Evolutionary conservation across 1,140 invertebrate species (phyloP).

Genomic region (Euura lappo): DNA sequence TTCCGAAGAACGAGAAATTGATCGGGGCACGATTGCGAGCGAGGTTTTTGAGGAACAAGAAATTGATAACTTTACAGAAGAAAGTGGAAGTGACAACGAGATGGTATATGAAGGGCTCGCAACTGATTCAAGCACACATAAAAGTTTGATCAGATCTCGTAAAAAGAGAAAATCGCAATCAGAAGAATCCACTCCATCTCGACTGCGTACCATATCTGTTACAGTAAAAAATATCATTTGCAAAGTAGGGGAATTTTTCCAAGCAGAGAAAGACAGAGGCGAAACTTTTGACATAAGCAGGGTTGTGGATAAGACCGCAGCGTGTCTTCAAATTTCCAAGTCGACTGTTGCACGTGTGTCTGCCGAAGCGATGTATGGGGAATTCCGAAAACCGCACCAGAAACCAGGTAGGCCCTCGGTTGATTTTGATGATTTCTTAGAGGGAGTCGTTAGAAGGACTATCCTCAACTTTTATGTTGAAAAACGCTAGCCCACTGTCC

Average conservation of each 20-base stretch:
- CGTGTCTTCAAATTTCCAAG: too few relatives aligned
- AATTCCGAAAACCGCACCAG: too few relatives aligned
- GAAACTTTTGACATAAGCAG: too few relatives aligned
- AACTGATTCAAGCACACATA: not conserved
- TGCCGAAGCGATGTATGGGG: too few relatives aligned
- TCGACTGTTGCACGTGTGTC: too few relatives aligned
- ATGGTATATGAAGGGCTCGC: not conserved
- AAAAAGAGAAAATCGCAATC: not conserved
- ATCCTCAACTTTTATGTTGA: too few relatives aligned
- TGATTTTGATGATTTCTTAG: too few relatives aligned
- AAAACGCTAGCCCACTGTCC: too few relatives aligned
- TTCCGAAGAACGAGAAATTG: not conserved
- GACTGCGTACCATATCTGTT: not conserved
- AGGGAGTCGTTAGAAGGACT: too few relatives aligned
- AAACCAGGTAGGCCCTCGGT: too few relatives aligned
- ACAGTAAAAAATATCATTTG: not conserved
- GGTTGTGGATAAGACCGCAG: too few relatives aligned
- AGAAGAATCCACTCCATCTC: not conserved
- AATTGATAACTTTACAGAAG: not conserved
- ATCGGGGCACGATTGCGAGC: not conserved
- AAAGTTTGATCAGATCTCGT: not conserved
- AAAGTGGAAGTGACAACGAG: not conserved
- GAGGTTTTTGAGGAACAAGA: not conserved
- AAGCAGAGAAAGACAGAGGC: not conserved
- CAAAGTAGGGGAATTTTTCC: too few relatives aligned